Evolutionary conservation across 2,888 invertebrate genomes (phyloP).

Genomic region (Netelia melanura): DNA sequence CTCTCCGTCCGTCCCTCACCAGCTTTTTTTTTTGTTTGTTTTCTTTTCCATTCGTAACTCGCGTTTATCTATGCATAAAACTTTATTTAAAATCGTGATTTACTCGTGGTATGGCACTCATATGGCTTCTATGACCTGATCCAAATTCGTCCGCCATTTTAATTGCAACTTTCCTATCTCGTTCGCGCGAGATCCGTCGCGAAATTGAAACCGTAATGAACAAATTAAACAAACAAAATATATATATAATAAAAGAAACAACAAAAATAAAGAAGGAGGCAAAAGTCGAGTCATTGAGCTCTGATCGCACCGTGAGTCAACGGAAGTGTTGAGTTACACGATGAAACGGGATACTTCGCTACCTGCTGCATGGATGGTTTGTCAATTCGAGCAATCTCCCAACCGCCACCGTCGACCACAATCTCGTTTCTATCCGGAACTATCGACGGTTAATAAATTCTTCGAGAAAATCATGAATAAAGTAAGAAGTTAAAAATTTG

Average conservation of each 20-base stretch:
- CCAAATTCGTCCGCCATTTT: slow-evolving; percentile 66
- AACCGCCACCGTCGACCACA: slow-evolving; percentile 52
- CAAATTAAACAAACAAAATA: slow-evolving; percentile 4
- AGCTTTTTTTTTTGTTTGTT: background rate
- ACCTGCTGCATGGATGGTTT: slow-evolving; percentile 20
- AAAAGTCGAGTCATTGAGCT: slow-evolving; percentile 41
- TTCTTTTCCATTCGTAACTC: slow-evolving; percentile 46
- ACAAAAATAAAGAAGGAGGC: slow-evolving; percentile 11
- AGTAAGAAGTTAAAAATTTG: slow-evolving; percentile 10
- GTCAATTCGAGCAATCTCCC: slow-evolving; percentile 13
- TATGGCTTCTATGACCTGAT: slow-evolving; percentile 81
- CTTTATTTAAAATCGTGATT: slow-evolving; percentile 72
- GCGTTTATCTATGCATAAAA: slow-evolving; percentile 70
- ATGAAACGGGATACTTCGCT: slow-evolving; percentile 55
- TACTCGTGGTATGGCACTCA: slow-evolving; percentile 83
- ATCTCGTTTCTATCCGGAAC: slow-evolving; percentile 61
- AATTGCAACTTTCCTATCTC: slow-evolving; percentile 22
- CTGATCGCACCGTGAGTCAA: slow-evolving; percentile 25
- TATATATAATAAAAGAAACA: slow-evolving; percentile 12
- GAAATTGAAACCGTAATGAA: slow-evolving; percentile 31
- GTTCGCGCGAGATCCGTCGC: slow-evolving; percentile 4
- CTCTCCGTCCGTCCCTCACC: slow-evolving; percentile 38
- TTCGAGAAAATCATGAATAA: slow-evolving; percentile 6
- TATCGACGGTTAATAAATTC: slow-evolving; percentile 6
- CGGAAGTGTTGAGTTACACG: slow-evolving; percentile 61